Base-by-base conservation (phyloP, 1,140 invertebrate genomes). In the Drosophila santomea region DNA sequence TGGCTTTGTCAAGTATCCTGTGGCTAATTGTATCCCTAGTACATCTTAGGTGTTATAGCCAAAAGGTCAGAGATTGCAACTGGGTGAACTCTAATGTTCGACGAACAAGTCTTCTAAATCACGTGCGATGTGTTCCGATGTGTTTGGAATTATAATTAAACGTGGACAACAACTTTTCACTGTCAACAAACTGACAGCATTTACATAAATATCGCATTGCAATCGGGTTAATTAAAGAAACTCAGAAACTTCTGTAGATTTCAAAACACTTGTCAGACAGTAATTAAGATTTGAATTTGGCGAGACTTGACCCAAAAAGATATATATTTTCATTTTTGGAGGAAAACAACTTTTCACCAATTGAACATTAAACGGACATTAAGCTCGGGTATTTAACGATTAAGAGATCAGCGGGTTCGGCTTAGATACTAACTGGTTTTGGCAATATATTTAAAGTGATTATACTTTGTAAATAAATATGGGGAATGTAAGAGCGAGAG, bases 231-330 rank as follows among this genome's bases (percentile, higher is more conserved):
- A 64, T 67, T 67, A 36, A 28, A 41, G 41, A 63, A 50, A 63
- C 59, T 36, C 41, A 32, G 12, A 20, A 23, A 61, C 43, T 64
- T 61, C 43, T 38, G 45, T 38, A 38, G 45, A 61, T 64, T 57
- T 64, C 56, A 62, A 64, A 61, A 62, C 56, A 64, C 61, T 64
- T 64, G 62, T 64, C 57, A 47, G 56, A 14, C 41, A 68, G 60
- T 44, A 64, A 68, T 64, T 66, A 68, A 50, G 45, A 68, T 45
- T 68, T 52, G 17, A 66, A 38, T 68, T 68, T 8, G 25, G 15
- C 44, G 25, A 60, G 47, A 62, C 50, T 62, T 68, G 64, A 54
- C 64, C 64, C 15, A 44, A 51, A 68, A 68, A 38, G 12, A 35
- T 35, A 39, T 35, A 39, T 15, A 25, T 48, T 38, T 48, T 17